These are phyloP conservation scores for Erethizon dorsatum DNA, from an alignment of 2,797 vertebrate genomes.

Conservation along the genomic window DNA sequence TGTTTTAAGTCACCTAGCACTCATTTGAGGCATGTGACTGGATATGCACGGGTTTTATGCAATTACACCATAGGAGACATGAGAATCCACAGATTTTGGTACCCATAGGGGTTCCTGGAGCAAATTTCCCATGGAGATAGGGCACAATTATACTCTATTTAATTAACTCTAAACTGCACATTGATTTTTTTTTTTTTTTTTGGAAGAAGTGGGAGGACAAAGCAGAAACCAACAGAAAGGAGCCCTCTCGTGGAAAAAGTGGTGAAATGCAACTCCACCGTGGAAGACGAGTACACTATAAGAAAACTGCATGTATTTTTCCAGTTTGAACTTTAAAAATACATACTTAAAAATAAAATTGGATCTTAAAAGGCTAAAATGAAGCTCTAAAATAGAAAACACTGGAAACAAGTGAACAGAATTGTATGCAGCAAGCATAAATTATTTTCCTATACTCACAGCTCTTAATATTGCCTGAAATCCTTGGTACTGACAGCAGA, in stretches of 20 bases:
- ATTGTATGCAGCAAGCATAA: neutral
- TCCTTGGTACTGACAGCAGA: neutral
- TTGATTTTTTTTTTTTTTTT: neutral
- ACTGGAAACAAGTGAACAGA: neutral
- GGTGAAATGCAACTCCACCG: neutral
- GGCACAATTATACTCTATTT: neutral
- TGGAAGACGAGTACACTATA: neutral
- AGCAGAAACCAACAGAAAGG: conserved; percentile 2
- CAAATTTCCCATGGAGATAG: neutral
- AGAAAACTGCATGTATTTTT: neutral
- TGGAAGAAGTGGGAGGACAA: neutral
- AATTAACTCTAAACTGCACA: neutral
- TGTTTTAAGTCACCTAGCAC: neutral
- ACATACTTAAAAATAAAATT: neutral
- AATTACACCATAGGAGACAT: neutral
- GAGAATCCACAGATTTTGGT: neutral
- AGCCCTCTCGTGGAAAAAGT: neutral
- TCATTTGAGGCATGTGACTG: neutral
- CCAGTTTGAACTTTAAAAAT: neutral
- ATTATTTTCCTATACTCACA: neutral
- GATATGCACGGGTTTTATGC: neutral
- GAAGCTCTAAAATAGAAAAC: neutral
- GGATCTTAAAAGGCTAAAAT: neutral
- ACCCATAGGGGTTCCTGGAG: neutral
- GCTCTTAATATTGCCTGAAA: no score